Conservation (phyloP, 2,113 vertebrate genomes). For the Morone chrysops region DNA sequence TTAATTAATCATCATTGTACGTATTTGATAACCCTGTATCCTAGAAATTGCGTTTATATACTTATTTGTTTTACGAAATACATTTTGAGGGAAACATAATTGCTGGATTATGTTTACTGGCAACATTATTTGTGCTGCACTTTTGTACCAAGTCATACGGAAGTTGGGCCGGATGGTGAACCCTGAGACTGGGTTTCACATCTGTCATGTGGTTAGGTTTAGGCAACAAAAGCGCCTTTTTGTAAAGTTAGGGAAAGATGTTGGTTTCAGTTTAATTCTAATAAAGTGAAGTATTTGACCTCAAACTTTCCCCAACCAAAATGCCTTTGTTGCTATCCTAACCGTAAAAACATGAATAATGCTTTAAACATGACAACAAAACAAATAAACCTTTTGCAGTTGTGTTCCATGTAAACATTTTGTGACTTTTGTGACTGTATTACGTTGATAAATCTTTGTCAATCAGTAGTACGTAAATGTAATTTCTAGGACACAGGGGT, state of each 20-base stretch:
- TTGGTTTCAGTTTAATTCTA: background rate
- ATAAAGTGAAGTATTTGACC: background rate
- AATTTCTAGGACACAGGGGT: background rate
- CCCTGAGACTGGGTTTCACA: background rate
- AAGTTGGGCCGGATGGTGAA: background rate
- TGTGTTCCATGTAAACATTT: background rate
- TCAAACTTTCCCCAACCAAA: background rate
- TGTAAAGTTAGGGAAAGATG: background rate
- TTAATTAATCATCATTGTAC: background rate
- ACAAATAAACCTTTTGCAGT: background rate
- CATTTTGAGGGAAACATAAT: background rate
- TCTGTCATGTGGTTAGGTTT: background rate
- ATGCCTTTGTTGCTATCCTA: background rate
- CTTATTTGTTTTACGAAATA: background rate
- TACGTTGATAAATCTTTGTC: background rate
- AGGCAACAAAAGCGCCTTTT: background rate
- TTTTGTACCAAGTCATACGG: background rate
- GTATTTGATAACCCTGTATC: constrained; percentile 4
- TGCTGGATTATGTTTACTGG: background rate
- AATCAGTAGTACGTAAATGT: background rate
- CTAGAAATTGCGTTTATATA: constrained; percentile 10
- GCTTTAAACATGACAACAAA: background rate
- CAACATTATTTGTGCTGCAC: too few relatives aligned
- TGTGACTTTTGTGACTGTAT: background rate
- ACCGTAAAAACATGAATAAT: background rate